Evolutionary conservation across 2,888 invertebrate species (phyloP), one percentile per base, ranked within the genome.

Genomic region (Hypena proboscidalis): DNA sequence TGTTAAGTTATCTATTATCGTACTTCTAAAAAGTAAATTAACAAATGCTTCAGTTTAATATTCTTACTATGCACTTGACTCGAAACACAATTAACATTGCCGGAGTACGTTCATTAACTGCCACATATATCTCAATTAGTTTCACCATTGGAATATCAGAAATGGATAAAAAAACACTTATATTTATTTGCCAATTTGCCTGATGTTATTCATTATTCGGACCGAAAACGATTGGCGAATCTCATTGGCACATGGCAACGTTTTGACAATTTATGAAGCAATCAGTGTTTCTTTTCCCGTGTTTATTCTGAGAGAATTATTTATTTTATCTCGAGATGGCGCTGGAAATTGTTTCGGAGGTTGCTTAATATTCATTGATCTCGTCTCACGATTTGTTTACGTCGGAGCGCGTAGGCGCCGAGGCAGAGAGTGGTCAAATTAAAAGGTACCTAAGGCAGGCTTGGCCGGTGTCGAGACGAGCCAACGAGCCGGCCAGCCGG

Each of bases 321-420:
- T 85, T 83, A 80, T 83, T 82, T 82, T 80, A 78, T 82, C 75
- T 80, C 66, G 59, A 70, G 71, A 80, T 71, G 78, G 79, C 71
- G 75, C 66, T 81, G 80, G 77, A 81, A 82, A 86, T 85, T 84
- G 77, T 88, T 85, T 83, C 59, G 77, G 70, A 74, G 80, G 80
- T 83, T 79, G 76, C 77, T 89, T 85, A 85, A 85, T 88, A 90
- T 89, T 86, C 86, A 87, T 90, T 81, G 86, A 82, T 84, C 78
- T 79, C 81, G 69, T 77, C 78, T 82, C 73, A 79, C 77, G 80
- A 83, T 87, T 86, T 85, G 87, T 88, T 85, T 83, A 83, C 79
- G 82, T 80, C 81, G 74, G 54, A 60, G 58, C 50, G 73, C 68
- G 74, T 83, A 78, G 83, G 85, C 80, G 83, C 79, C 72, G 69